Evolutionary conservation across 2,797 vertebrate genomes (phyloP).

Genomic region (Chrosomus eos): DNA sequence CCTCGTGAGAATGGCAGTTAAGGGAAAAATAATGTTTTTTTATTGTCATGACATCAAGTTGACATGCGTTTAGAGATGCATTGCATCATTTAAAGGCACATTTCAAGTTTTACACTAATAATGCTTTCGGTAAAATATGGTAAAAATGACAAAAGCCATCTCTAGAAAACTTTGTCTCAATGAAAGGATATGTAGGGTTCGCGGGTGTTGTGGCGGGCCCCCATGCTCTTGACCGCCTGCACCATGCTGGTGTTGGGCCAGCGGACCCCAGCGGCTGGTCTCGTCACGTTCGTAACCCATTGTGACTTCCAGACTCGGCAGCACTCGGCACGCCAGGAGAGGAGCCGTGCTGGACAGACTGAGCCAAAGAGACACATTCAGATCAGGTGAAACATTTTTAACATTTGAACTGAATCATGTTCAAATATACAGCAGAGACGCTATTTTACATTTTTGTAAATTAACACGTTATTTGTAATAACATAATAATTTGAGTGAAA

Average conservation of each 20-base stretch:
- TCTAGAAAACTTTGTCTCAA: not conserved
- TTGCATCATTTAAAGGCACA: conserved; percentile 10
- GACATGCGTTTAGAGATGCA: not conserved
- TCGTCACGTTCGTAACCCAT: conserved; percentile 79
- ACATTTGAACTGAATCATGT: not conserved
- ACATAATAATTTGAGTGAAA: not conserved
- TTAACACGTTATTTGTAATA: not conserved
- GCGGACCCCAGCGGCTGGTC: conserved; percentile 74
- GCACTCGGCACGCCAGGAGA: conserved; percentile 74
- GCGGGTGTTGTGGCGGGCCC: conserved; percentile 71
- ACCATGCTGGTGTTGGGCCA: conserved; percentile 79
- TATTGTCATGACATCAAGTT: not conserved
- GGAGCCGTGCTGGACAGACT: conserved; percentile 78
- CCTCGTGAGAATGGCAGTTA: conserved; percentile 68
- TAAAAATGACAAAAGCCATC: not conserved
- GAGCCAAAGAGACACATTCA: not conserved
- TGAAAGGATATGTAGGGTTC: conserved; percentile 79
- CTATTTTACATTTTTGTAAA: not conserved
- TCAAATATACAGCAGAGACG: not conserved
- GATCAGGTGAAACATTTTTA: not conserved
- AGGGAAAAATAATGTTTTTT: conserved; percentile 29
- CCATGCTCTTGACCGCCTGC: conserved; percentile 77
- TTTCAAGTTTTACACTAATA: not conserved
- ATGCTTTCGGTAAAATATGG: not conserved
- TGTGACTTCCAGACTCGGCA: conserved; percentile 77